Evolutionary conservation across 2,888 invertebrate genomes (phyloP), one percentile per base, ranked within the genome.

Genomic region (Maniola hyperantus): DNA sequence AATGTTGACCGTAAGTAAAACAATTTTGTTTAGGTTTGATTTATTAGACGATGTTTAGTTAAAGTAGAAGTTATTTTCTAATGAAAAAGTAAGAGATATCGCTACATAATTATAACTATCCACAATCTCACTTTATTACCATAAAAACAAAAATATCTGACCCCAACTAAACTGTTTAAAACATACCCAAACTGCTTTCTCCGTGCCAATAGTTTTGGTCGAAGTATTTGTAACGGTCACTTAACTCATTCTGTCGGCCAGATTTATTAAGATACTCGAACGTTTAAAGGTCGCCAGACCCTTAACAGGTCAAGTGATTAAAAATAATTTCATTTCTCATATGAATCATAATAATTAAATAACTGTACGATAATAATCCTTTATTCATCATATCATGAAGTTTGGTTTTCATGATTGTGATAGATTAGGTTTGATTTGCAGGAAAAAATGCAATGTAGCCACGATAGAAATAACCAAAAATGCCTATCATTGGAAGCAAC

Each of bases 191-290:
- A 60, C 66, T 61, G 61, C 66, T 66, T 66, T 66, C 66, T 66
- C 66, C 66, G 34, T 50, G 57, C 58, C 61, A 68, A 65, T 68
- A 62, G 58, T 65, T 62, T 57, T 63, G 44, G 39, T 33, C 58
- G 58, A 68, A 61, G 64, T 64, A 64, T 67, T 67, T 61, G 64
- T 68, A 68, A 65, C 67, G 67, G 67, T 67, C 64, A 67, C 36
- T 64, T 67, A 67, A 64, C 67, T 54, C 54, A 64, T 64, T 64
- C 59, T 60, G 60, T 64, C 57, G 64, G 61, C 61, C 64, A 68
- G 57, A 68, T 64, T 64, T 65, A 65, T 74, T 73, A 72, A 68
- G 75, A 74, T 78, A 77, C 77, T 78, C 74, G n/a, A n/a, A 72
- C 74, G 70, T 65, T 63, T 64, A 64, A 72, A 71, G 69, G 65